Evolutionary conservation across 23 tunicate species (phyloP).

Genomic region (Trididemnum nubilum): DNA sequence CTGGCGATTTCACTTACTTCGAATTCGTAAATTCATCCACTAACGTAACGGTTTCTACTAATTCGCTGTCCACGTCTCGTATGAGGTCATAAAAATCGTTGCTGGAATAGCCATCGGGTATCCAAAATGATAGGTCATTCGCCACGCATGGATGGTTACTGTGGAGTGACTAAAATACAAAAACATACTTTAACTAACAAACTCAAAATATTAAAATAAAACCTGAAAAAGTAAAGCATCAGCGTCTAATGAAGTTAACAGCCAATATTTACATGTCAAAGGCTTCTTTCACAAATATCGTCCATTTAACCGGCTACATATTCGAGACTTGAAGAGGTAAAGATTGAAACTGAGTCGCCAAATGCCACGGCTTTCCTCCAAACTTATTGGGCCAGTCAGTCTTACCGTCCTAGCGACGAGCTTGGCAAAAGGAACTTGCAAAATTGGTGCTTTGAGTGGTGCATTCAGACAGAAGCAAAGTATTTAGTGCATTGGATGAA

Average conservation of each 20-base stretch:
- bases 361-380: no score
- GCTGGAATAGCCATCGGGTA: slow-evolving; percentile 52
- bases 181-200: neutral
- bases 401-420: no score
- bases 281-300: no score
- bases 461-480: no score
- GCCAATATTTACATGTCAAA: no score
- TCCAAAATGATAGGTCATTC: slow-evolving; percentile 87
- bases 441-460: no score
- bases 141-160: slow-evolving; percentile 75
- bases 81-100: slow-evolving; percentile 87
- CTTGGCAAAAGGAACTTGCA: no score
- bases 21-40: slow-evolving; percentile 69
- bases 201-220: neutral
- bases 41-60: slow-evolving; percentile 63
- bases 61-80: slow-evolving; percentile 47
- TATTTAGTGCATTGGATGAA: no score
- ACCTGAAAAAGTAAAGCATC: neutral
- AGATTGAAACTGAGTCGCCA: no score
- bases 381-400: no score
- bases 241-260: neutral
- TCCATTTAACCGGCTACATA: no score
- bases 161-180: slow-evolving; percentile 37
- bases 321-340: no score
- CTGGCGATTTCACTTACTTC: slow-evolving; percentile 39